A percentile compares a stretch with the other conserved stretches of the same genome.
Evolutionary conservation across 2,888 invertebrate species (phyloP).

Genomic region (Lycia hirtaria): DNA sequence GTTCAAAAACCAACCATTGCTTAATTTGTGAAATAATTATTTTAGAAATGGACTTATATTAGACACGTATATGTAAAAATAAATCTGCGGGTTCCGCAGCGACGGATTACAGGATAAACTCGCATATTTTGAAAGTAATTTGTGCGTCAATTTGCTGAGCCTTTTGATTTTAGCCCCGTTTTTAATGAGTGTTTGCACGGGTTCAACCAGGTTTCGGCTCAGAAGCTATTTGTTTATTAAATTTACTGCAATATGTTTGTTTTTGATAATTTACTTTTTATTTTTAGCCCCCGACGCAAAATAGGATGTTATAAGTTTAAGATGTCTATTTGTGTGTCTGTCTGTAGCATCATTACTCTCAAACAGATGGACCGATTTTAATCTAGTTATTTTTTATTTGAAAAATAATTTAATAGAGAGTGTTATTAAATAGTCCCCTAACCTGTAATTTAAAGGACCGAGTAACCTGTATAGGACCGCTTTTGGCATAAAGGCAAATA

Average conservation of each 20-base stretch:
- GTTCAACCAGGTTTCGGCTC: neutral
- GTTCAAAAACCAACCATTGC: too few species aligned
- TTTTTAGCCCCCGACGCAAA: neutral
- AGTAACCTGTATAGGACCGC: too few species aligned
- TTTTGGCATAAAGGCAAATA: too few species aligned
- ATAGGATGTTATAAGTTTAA: neutral
- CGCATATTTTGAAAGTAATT: constrained; percentile 3
- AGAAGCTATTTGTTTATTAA: constrained; percentile 1
- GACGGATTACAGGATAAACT: constrained; percentile 1
- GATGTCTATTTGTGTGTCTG: too few species aligned
- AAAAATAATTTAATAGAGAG: too few species aligned
- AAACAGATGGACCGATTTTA: too few species aligned
- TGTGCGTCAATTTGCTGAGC: constrained; percentile 9
- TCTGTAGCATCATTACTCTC: too few species aligned
- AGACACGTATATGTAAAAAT: neutral
- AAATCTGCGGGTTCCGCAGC: neutral
- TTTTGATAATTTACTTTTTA: constrained; percentile 1
- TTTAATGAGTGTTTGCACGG: constrained; percentile 18
- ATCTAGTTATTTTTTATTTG: too few species aligned
- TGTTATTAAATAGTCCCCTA: too few species aligned
- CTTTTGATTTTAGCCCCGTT: constrained; percentile 16
- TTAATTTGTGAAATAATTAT: too few species aligned
- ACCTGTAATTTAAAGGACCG: too few species aligned
- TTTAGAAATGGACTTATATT: neutral
- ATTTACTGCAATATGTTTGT: neutral